These are phyloP conservation scores for Epicauta chinensis DNA, from an alignment of 1,140 invertebrate genomes.

Conservation along the genomic window DNA sequence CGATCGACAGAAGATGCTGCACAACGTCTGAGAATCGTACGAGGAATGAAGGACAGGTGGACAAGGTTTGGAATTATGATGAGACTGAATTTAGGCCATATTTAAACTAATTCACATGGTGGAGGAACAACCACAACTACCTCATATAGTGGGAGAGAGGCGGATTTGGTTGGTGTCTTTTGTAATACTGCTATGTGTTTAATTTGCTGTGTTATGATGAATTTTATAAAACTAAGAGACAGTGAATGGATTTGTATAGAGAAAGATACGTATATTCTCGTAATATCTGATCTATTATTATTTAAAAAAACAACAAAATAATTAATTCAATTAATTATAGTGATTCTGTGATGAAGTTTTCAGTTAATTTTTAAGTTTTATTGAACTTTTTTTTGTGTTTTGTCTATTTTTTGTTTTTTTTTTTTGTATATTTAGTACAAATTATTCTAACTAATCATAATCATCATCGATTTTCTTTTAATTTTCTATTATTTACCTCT, in stretches of 20 bases:
- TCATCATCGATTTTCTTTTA: not conserved
- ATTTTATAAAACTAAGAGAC: not conserved
- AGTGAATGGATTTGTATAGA: slow-evolving; percentile 21
- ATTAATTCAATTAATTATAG: slow-evolving; percentile 21
- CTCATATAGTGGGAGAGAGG: no score
- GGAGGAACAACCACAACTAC: not conserved
- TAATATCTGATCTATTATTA: slow-evolving; percentile 18
- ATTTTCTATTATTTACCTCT: not conserved
- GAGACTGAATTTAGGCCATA: slow-evolving; percentile 26
- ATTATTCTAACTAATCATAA: slow-evolving; percentile 6
- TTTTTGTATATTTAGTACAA: slow-evolving; percentile 17
- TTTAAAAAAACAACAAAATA: not conserved
- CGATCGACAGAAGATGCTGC: slow-evolving; percentile 1
- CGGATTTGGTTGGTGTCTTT: no score
- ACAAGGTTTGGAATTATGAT: not conserved
- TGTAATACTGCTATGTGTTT: no score
- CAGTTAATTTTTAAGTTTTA: no score
- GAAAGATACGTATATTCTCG: slow-evolving; percentile 28
- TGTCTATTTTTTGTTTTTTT: slow-evolving; percentile 3
- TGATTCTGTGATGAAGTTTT: slow-evolving; percentile 27
- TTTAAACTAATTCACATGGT: slow-evolving; percentile 5
- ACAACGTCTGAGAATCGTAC: slow-evolving; percentile 17
- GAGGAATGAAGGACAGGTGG: no score
- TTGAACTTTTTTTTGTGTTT: slow-evolving; percentile 11
- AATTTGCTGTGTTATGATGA: no score